A percentile compares a stretch with the other conserved stretches of the same genome.
phyloP scores from a whole-genome alignment of 2,113 vertebrate genomes.

The Vidua macroura region DNA sequence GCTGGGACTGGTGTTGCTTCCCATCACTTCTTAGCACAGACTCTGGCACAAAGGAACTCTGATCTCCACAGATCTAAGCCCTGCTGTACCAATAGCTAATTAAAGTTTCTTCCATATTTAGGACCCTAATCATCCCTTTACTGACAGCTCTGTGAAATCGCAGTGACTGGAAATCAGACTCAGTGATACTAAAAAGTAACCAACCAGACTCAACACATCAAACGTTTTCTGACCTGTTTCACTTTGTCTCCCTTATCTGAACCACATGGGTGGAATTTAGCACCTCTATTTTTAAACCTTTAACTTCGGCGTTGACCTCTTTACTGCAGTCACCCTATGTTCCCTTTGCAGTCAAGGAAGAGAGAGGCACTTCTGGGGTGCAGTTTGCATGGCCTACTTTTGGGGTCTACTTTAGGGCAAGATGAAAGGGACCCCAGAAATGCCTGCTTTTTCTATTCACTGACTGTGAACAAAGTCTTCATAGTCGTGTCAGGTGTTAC shows the following conservation, averaged over 20 bases:
- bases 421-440: constrained; percentile 20
- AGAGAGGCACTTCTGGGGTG: constrained; percentile 9
- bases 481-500: background rate
- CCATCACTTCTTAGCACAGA: background rate
- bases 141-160: background rate
- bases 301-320: constrained; percentile 37
- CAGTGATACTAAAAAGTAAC: background rate
- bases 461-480: background rate
- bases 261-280: constrained; percentile 40
- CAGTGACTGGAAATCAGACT: background rate
- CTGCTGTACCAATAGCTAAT: constrained; percentile 29
- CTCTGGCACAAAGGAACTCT: background rate
- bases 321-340: constrained; percentile 21
- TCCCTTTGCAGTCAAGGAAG: constrained; percentile 35
- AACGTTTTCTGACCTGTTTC: constrained; percentile 22
- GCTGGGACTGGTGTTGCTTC: background rate
- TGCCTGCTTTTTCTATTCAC: background rate
- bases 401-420: background rate
- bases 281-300: constrained; percentile 57
- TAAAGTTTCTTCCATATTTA: constrained; percentile 31
- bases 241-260: constrained; percentile 45
- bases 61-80: constrained; percentile 25
- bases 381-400: constrained; percentile 44
- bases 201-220: background rate
- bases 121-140: background rate